These are phyloP conservation scores for Agelas oroides DNA, from an alignment of 37 sponge, comb jelly and placozoan genomes.

Conservation along the genomic window DNA sequence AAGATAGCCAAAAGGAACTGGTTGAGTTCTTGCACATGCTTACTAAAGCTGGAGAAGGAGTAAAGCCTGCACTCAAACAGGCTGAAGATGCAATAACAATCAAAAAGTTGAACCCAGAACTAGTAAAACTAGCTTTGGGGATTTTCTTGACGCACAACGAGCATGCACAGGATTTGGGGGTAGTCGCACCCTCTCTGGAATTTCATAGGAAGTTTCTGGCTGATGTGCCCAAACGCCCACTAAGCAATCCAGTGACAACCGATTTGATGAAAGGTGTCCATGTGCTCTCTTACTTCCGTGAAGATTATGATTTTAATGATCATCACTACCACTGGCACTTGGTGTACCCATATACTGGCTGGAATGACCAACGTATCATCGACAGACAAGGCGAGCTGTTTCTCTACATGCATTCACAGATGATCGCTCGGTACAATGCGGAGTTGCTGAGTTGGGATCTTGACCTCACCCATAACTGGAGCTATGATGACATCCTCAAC, in stretches of 20 bases:
- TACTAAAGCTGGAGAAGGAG: background rate
- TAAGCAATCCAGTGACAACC: background rate
- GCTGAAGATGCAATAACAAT: background rate
- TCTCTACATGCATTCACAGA: constrained; percentile 45
- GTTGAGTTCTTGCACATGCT: background rate
- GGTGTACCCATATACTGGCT: constrained; percentile 3
- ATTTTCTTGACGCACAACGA: constrained; percentile 12
- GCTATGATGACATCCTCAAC: constrained; percentile 12
- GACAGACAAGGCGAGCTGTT: constrained; percentile 45
- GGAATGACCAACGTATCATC: background rate
- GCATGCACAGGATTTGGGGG: background rate
- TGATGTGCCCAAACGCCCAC: background rate
- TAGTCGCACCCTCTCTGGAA: constrained; percentile 1
- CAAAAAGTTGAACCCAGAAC: background rate
- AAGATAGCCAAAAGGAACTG: background rate
- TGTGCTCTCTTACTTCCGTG: constrained; percentile 6
- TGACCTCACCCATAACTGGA: background rate
- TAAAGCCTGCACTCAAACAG: background rate
- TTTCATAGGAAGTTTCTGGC: background rate
- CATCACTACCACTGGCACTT: constrained; percentile 40
- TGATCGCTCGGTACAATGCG: constrained; percentile 40
- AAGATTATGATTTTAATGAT: constrained; percentile 21
- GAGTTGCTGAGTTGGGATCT: constrained; percentile 20
- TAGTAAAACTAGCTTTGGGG: background rate
- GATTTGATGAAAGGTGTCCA: background rate